Base-by-base conservation (phyloP, 37 sponge, comb jelly and placozoan genomes). In the Geodia barretti region DNA sequence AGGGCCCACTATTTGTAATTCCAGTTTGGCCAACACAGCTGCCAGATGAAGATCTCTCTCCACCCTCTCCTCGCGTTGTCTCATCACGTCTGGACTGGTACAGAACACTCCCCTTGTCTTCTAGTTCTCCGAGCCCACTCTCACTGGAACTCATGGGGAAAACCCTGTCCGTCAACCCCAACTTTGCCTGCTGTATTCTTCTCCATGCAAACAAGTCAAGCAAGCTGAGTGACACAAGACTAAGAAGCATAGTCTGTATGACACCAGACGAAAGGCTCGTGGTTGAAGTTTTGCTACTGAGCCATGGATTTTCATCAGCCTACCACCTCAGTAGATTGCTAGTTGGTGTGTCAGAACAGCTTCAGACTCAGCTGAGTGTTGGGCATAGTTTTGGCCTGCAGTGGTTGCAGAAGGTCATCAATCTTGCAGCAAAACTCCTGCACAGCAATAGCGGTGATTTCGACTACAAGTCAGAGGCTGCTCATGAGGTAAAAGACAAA, bases 1-100 rank as follows among this genome's bases (percentile, higher is more conserved):
- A 25, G 71, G 20, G 36, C 39, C 71, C 71, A 70, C 71, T 36
- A 30, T 34, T 9, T 23, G n/a, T 70, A 39, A 20, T 36, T 23
- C 71, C 0, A 9, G 3, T 72, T 39, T n/a, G n/a, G n/a, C n/a
- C n/a, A n/a, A n/a, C n/a, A n/a, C n/a, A n/a, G n/a, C n/a, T n/a
- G n/a, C n/a, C n/a, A n/a, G n/a, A n/a, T n/a, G n/a, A n/a, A n/a
- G n/a, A n/a, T n/a, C n/a, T n/a, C n/a, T n/a, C n/a, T n/a, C n/a
- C n/a, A n/a, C n/a, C n/a, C n/a, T n/a, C 28, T 72, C 35, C 77
- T 23, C 73, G 76, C 33, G 36, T 33, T 25, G 32, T 38, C 14
- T 0, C 75, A 39, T 41, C 75, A 26, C 39, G 81, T 25, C 33
- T 86, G n/a, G 87, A 86, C 75, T 86, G 87, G 87, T 86, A 86